Percentiles rank a stretch among this genome's conserved stretches.
These are phyloP conservation scores for Pollimyrus isidori DNA, from an alignment of 2,113 vertebrate genomes.

Conservation along the genomic window DNA sequence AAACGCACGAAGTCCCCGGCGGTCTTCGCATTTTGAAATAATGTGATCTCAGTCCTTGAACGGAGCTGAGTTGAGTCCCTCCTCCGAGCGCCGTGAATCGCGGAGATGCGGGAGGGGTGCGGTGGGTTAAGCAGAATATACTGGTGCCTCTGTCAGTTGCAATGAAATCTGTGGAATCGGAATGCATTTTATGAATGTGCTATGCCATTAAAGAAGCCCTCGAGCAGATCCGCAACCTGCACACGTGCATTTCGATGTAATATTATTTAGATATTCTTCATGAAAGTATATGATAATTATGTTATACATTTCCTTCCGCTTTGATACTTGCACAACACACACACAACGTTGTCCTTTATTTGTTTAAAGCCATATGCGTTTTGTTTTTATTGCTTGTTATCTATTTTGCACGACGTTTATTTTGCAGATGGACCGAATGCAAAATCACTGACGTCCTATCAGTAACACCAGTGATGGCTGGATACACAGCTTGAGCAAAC, in stretches of 20 bases:
- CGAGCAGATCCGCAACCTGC: background rate
- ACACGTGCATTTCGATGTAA: background rate
- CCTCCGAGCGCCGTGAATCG: background rate
- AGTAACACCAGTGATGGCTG: background rate
- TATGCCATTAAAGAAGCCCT: background rate
- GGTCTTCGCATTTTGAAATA: background rate
- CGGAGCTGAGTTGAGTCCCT: background rate
- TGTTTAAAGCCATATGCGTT: background rate
- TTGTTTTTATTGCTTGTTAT: background rate
- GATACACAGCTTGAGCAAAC: background rate
- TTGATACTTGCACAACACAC: background rate
- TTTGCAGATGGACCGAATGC: background rate
- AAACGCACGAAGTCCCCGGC: background rate
- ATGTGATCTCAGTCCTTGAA: background rate
- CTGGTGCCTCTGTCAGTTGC: background rate
- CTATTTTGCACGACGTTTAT: background rate
- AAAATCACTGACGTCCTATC: background rate
- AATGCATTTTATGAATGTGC: background rate
- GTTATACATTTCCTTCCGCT: background rate
- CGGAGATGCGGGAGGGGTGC: constrained; percentile 4
- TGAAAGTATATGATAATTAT: background rate
- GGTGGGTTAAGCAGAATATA: background rate
- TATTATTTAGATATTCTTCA: background rate
- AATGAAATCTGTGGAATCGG: background rate
- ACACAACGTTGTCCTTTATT: background rate